Percentiles rank a stretch among this genome's conserved stretches.
phyloP scores from a whole-genome alignment of 2,797 vertebrate species.

The Malurus splendens region DNA sequence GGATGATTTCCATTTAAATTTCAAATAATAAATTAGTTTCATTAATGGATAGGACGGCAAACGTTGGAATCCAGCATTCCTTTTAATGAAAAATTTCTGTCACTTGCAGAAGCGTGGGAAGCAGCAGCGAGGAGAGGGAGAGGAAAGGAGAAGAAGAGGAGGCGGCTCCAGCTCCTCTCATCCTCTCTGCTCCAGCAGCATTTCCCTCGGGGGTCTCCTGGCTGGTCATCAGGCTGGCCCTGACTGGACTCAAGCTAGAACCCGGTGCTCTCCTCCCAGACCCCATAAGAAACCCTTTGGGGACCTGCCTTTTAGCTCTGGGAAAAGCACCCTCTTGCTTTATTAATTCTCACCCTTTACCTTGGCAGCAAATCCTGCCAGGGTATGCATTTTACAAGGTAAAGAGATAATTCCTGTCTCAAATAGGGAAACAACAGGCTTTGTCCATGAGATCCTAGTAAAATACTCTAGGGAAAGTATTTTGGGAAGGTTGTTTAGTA shows the following conservation, averaged over 20 bases:
- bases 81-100: conserved; percentile 1
- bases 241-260: not conserved
- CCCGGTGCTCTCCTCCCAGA: not conserved
- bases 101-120: conserved; percentile 1
- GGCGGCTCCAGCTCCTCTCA: fast-evolving
- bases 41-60: not conserved
- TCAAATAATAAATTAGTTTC: not conserved
- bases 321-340: not conserved
- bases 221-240: not conserved
- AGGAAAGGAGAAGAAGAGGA: not conserved
- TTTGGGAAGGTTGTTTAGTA: not conserved
- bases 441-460: not conserved
- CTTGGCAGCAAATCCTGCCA: not conserved
- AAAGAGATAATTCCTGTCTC: not conserved
- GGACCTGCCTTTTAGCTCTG: not conserved
- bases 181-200: fast-evolving
- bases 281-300: fast-evolving
- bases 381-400: not conserved
- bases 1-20: not conserved
- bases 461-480: not conserved
- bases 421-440: not conserved
- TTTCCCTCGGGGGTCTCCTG: not conserved
- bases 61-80: not conserved
- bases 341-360: not conserved
- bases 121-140: not conserved